phyloP scores from a whole-genome alignment of 2,113 vertebrate species.

The Bubo bubo region DNA sequence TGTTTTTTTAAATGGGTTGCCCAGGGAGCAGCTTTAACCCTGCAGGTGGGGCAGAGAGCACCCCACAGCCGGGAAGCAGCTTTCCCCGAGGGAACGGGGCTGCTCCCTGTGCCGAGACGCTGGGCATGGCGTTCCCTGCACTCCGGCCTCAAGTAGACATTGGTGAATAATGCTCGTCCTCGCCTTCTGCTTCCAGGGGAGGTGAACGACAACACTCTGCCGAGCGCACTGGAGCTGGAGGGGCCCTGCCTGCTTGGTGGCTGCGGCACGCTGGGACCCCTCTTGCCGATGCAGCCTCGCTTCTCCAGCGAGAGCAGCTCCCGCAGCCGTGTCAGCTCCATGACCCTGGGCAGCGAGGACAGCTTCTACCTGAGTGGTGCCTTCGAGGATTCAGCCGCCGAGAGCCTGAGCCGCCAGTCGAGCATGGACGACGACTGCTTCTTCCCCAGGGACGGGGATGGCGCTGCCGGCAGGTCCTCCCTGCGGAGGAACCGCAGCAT shows the following conservation, averaged over 20 bases:
- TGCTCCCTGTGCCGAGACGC: neutral
- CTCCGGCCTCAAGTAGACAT: rapidly evolving
- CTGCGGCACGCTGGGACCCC: rapidly evolving
- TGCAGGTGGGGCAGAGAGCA: no score
- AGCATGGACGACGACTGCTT: conserved; percentile 81
- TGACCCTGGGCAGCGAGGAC: conserved; percentile 87
- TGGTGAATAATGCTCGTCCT: rapidly evolving
- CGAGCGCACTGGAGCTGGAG: conserved; percentile 62
- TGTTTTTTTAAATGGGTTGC: neutral
- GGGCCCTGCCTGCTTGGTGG: conserved; percentile 6
- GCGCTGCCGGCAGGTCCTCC: neutral
- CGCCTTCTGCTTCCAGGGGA: conserved; percentile 73
- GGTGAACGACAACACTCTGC: conserved; percentile 43
- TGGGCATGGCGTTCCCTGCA: neutral
- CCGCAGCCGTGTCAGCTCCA: conserved; percentile 77
- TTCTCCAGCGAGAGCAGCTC: conserved; percentile 91
- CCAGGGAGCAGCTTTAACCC: neutral
- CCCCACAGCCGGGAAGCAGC: rapidly evolving
- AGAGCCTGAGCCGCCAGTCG: conserved; percentile 75
- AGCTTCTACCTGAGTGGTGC: conserved; percentile 66
- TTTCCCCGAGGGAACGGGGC: rapidly evolving
- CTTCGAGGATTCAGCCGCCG: conserved; percentile 75
- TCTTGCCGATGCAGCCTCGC: conserved; percentile 42
- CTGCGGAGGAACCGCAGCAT: conserved; percentile 80
- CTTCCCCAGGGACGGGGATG: conserved; percentile 61